Conservation (phyloP, 2,888 invertebrate species). For the Augiades crinisus region DNA sequence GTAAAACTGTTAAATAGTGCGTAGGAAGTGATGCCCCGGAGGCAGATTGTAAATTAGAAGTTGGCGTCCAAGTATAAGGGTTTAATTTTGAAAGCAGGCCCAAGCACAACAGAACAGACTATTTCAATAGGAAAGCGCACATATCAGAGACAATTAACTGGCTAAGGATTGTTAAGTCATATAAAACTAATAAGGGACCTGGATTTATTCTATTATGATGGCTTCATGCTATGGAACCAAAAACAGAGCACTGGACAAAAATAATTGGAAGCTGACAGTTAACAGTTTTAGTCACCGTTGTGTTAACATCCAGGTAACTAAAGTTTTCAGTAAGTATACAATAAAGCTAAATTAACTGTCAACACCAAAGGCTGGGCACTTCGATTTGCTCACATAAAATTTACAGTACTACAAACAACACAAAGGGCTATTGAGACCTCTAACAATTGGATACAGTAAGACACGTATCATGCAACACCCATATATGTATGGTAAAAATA, state of each 20-base stretch:
- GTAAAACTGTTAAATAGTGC: constrained; percentile 59
- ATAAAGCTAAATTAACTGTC: constrained; percentile 61
- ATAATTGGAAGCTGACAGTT: constrained; percentile 68
- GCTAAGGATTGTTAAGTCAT: constrained; percentile 65
- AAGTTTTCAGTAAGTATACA: constrained; percentile 4
- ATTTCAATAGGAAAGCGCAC: constrained; percentile 63
- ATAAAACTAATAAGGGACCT: constrained; percentile 54
- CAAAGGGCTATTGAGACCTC: constrained; percentile 74
- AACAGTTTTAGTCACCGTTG: constrained; percentile 39
- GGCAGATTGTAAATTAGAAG: constrained; percentile 48
- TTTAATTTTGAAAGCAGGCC: constrained; percentile 72
- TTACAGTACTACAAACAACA: constrained; percentile 76
- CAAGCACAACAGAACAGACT: constrained; percentile 70
- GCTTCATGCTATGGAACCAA: constrained; percentile 73
- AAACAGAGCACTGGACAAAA: constrained; percentile 54
- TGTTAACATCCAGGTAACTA: constrained; percentile 9
- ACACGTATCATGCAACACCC: constrained; percentile 81
- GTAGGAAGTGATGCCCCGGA: constrained; percentile 54
- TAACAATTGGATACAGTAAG: constrained; percentile 76
- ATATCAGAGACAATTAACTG: constrained; percentile 57
- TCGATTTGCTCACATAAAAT: constrained; percentile 60
- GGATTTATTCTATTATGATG: constrained; percentile 55
- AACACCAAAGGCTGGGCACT: constrained; percentile 60
- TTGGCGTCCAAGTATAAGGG: constrained; percentile 54
- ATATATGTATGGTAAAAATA: constrained; percentile 68